A percentile compares a stretch with the other conserved stretches of the same genome.
Conservation (phyloP, 64 coral and sea anemone species). For the Platygyra sinensis region DNA sequence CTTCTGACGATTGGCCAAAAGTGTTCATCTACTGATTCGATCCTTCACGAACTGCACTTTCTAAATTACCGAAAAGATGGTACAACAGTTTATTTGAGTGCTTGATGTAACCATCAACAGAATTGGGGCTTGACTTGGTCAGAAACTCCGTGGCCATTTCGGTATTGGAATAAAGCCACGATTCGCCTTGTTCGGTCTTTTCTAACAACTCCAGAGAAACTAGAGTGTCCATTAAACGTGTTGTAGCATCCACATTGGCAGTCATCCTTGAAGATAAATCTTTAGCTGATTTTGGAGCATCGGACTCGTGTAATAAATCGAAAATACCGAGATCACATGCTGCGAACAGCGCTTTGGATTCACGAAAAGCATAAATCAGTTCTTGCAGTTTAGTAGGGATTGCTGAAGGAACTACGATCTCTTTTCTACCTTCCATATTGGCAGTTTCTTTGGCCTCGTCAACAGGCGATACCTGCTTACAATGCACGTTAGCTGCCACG, state of each 20-base stretch:
- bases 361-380: slow-evolving; percentile 44
- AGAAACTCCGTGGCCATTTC: slow-evolving; percentile 15
- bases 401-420: slow-evolving; percentile 18
- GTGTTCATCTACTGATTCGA: slow-evolving; percentile 67
- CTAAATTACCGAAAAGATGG: no score
- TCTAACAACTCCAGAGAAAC: slow-evolving; percentile 45
- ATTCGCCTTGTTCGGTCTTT: background rate
- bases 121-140: slow-evolving; percentile 15
- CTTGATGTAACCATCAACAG: slow-evolving; percentile 6
- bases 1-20: slow-evolving; percentile 35
- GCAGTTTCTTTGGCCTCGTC: no score
- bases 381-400: slow-evolving; percentile 35
- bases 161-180: slow-evolving; percentile 41
- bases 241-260: background rate
- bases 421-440: background rate
- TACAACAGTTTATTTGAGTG: no score
- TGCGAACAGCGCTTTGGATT: slow-evolving; percentile 38
- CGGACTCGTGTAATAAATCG: slow-evolving; percentile 46
- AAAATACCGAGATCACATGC: no score
- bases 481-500: no score
- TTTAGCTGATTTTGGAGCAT: slow-evolving; percentile 9
- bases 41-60: slow-evolving; percentile 58
- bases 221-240: slow-evolving; percentile 57
- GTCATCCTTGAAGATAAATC: slow-evolving; percentile 30
- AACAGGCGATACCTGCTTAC: no score